Evolutionary conservation across 1,140 invertebrate genomes (phyloP), one percentile per base, ranked within the genome.

Genomic region (Heliconius hermathena): DNA sequence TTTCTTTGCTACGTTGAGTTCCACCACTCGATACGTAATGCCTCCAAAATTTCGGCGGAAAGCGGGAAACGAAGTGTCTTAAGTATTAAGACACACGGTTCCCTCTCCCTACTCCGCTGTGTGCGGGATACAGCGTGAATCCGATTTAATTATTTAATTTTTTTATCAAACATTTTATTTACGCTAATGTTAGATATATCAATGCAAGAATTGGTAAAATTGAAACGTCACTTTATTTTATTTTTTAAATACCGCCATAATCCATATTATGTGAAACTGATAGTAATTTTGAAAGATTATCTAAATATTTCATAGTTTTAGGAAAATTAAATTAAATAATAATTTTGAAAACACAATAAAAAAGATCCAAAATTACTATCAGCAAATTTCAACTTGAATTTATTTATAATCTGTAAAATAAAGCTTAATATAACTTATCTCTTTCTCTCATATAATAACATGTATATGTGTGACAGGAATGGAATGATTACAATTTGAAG

Each of bases 401-500:
- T 66, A 66, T 66, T 66, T 66, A 66, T 66, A 26, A 29, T 29
- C 26, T 66, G 60, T 66, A 66, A 26, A 13, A 6, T 29, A 13
- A 66, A 66, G 11, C 60, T 66, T 16, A 66, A 66, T 66, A 66
- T 29, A 66, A 5, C 9, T 81, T 6, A 46, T 84, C 77, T 36
- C 52, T 71, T 77, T 82, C 73, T 78, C 73, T 81, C 77, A 83
- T 85, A 81, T 84, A 33, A 82, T 76, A 82, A 82, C 77, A 80
- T 81, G 41, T 75, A 70, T 86, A 72, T 85, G 82, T 92, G 87
- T 88, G 82, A 84, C 95, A 99, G 98, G 98, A 98, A 96, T 99
- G 99, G 99, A 98, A 97, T 89, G 99, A 99, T 94, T 98, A 98
- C 95, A 99, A 99, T 95, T 95, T 99, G 72, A 96, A 97, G 90